Percentiles rank a stretch among this genome's conserved stretches.
Evolutionary conservation across 2,113 vertebrate genomes (phyloP).

Genomic region (Corvus moneduloides): DNA sequence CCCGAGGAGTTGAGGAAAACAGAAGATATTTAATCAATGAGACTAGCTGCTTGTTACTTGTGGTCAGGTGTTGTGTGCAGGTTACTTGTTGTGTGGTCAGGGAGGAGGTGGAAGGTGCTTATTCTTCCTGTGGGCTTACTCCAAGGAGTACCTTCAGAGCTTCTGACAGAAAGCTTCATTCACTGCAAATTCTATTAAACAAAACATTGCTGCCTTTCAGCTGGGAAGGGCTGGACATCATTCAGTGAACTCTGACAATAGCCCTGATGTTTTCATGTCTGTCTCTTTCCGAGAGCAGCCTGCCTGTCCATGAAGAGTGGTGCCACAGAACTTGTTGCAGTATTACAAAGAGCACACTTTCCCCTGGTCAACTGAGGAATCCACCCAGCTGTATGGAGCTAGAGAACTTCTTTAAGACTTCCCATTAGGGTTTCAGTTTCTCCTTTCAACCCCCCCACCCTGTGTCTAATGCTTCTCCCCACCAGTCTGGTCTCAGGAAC

Average conservation of each 20-base stretch:
- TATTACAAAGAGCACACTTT: not conserved
- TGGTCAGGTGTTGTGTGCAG: not conserved
- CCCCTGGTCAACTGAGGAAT: not conserved
- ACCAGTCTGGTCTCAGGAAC: not conserved
- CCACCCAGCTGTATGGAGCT: rapidly evolving
- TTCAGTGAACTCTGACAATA: not conserved
- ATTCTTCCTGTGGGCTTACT: not conserved
- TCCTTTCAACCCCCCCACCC: not conserved
- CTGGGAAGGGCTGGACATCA: not conserved
- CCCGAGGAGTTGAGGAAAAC: not conserved
- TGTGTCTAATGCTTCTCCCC: not conserved
- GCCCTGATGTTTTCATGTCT: not conserved
- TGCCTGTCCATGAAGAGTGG: not conserved
- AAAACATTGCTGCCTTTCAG: not conserved
- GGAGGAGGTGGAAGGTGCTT: not conserved
- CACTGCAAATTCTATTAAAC: not conserved
- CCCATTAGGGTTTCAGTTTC: not conserved
- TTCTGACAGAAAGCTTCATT: not conserved
- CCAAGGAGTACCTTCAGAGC: not conserved
- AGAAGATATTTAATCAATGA: not conserved
- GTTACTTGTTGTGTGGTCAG: not conserved
- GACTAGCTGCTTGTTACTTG: not conserved
- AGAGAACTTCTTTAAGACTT: not conserved
- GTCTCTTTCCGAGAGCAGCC: not conserved
- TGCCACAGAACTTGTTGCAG: not conserved